Evolutionary conservation across 1,140 invertebrate species (phyloP), one percentile per base, ranked within the genome.

Genomic region (Cheumatopsyche charites): DNA sequence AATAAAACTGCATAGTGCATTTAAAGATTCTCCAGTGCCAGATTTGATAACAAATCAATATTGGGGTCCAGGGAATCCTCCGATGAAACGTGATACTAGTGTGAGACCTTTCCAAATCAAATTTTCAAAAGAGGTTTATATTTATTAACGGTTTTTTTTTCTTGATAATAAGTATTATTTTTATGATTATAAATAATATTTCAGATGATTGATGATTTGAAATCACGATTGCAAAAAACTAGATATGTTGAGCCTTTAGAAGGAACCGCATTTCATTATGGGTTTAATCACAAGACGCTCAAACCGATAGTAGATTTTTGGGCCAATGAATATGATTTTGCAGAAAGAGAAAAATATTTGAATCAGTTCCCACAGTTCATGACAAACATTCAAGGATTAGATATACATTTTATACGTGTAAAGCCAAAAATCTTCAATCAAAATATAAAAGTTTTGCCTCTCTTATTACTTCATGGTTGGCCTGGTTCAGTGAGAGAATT

Each of bases 401-500:
- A 84, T 73, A 79, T 84, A 19, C 82, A 84, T 75, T 84, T 76
- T 70, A 76, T 84, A 26, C 80, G 81, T 77, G 82, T 84, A 0
- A 81, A 79, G 55, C 82, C 82, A 13, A 75, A 81, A 78, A 78
- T 79, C 0, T 71, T 79, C 6, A 68, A 74, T 2, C n/a, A 75
- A 29, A 68, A 68, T 9, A 55, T 58, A 15, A 68, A 55, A 55
- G 83, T 92, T 1, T 45, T 89, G 7, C 91, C 91, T 0, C 55
- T 93, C 7, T 74, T 95, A 0, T 25, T 95, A 0, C 72, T 92
- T 0, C 93, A 96, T 76, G 93, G 93, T 5, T 96, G 93, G 93
- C 94, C 94, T 1, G 91, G 92, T 41, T 91, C 91, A 0, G 81
- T 94, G 3, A 85, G 88, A 26, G 92, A 95, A 78, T 94, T 94